Conservation (phyloP, 2,797 vertebrate species). For the Netta rufina region DNA sequence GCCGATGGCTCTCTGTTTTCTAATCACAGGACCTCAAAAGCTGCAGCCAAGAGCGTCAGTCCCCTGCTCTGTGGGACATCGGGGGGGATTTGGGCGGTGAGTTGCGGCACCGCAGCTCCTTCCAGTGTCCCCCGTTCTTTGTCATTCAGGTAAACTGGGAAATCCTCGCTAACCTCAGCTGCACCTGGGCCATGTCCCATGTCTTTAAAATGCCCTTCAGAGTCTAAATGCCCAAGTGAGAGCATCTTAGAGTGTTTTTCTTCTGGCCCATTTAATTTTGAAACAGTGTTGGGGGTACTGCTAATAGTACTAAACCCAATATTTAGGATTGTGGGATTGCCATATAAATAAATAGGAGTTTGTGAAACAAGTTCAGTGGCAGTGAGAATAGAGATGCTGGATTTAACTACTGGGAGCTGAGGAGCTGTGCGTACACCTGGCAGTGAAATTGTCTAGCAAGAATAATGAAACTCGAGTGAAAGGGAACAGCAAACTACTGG, state of each 20-base stretch:
- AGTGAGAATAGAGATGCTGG: background rate
- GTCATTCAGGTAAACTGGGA: background rate
- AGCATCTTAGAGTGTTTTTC: background rate
- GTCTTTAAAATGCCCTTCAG: slow-evolving; percentile 28
- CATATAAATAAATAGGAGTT: background rate
- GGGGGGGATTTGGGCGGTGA: background rate
- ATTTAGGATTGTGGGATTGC: background rate
- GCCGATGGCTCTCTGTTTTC: background rate
- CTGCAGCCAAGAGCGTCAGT: background rate
- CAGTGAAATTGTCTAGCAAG: background rate
- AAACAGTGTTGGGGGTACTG: background rate
- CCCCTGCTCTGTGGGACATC: accelerated
- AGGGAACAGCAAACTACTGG: background rate
- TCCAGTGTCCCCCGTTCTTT: background rate
- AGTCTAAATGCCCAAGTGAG: background rate
- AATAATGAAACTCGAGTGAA: background rate
- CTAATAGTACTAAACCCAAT: background rate
- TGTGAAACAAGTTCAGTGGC: background rate
- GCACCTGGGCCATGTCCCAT: background rate
- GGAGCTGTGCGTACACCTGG: accelerated
- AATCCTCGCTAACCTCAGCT: background rate
- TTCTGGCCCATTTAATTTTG: slow-evolving; percentile 29
- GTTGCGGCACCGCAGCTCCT: background rate
- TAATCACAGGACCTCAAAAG: background rate
- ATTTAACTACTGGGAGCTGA: background rate